These are phyloP conservation scores for Cyclopterus lumpus DNA, from an alignment of 2,797 vertebrate species.

Conservation along the genomic window DNA sequence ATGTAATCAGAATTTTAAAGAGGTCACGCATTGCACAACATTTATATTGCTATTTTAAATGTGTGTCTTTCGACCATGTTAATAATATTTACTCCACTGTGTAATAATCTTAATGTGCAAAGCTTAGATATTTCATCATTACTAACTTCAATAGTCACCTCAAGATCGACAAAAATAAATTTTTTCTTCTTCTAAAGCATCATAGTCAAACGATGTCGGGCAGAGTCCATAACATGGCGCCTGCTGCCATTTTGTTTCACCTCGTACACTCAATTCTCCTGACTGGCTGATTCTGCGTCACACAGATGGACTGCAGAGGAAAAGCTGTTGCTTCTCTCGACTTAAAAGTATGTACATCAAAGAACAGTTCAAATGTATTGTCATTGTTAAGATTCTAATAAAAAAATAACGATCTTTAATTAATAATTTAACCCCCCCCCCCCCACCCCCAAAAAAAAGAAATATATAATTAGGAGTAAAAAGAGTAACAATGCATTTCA, in stretches of 20 bases:
- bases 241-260: constrained; percentile 73
- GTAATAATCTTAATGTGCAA: not conserved
- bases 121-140: too few relatives aligned
- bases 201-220: not conserved
- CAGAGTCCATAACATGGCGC: constrained; percentile 54
- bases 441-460: not conserved
- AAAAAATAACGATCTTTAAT: not conserved
- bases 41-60: not conserved
- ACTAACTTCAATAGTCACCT: not conserved
- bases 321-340: not conserved
- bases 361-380: not conserved
- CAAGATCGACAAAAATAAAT: not conserved
- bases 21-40: not conserved
- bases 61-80: not conserved
- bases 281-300: constrained; percentile 43
- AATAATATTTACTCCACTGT: not conserved
- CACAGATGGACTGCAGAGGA: constrained; percentile 5
- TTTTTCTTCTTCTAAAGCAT: not conserved
- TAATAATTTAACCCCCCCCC: not conserved
- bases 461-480: not conserved
- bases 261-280: constrained; percentile 42
- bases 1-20: not conserved
- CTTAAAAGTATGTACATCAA: not conserved
- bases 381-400: not conserved
- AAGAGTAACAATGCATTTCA: not conserved